Evolutionary conservation across 2,113 vertebrate genomes (phyloP).

Genomic region (Bubo scandiacus): DNA sequence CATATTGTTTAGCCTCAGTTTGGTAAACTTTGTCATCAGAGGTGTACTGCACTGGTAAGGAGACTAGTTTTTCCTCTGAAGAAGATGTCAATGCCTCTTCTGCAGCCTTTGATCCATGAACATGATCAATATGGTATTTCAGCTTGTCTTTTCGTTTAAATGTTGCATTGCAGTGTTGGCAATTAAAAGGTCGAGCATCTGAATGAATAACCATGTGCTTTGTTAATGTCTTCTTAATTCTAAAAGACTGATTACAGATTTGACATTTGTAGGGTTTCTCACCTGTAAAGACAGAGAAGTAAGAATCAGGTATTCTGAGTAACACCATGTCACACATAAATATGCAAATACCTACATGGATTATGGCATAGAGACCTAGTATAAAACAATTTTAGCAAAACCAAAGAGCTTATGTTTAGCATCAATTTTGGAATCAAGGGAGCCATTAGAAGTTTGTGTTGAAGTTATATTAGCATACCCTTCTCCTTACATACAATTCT

Average conservation of each 20-base stretch:
- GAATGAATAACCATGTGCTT: slow-evolving; percentile 99
- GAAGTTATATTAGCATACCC: not conserved
- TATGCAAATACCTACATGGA: not conserved
- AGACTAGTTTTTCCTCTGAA: slow-evolving; percentile 76
- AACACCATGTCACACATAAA: not conserved
- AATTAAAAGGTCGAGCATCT: slow-evolving; percentile 94
- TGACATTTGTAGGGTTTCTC: slow-evolving; percentile 96
- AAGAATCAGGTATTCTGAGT: not conserved
- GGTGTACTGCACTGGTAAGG: slow-evolving; percentile 70
- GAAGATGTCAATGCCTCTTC: slow-evolving; percentile 72
- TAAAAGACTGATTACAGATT: slow-evolving; percentile 93
- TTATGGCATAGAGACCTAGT: not conserved
- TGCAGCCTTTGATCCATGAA: slow-evolving; percentile 83
- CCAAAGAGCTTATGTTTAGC: not conserved
- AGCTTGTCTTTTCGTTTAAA: slow-evolving; percentile 98
- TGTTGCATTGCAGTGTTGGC: slow-evolving; percentile 91
- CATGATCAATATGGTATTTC: slow-evolving; percentile 96
- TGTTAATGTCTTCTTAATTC: slow-evolving; percentile 97
- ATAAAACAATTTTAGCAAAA: not conserved
- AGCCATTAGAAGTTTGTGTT: not conserved
- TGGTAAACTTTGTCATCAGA: slow-evolving; percentile 76
- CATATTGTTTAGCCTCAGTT: slow-evolving; percentile 70
- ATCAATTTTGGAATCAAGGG: not conserved
- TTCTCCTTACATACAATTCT: not conserved
- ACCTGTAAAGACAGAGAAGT: slow-evolving; percentile 74